Percentiles rank a stretch among this genome's conserved stretches.
Evolutionary conservation across 2,888 invertebrate genomes (phyloP).

Genomic region (Chrysolina americana): DNA sequence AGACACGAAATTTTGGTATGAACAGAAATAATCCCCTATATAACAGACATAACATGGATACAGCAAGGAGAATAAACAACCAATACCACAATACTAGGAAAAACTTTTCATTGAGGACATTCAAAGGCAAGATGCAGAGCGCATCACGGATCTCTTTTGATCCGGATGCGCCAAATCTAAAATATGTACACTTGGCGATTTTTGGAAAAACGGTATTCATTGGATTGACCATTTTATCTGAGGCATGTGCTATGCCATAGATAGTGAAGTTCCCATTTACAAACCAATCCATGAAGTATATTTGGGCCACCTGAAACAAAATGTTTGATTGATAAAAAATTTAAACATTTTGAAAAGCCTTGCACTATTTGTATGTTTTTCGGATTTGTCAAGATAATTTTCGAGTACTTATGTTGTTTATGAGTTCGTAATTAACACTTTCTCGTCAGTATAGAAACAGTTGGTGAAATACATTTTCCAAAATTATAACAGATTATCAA

Average conservation of each 20-base stretch:
- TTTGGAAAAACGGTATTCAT: slow-evolving; percentile 81
- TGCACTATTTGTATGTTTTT: too few species aligned
- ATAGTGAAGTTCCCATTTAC: slow-evolving; percentile 75
- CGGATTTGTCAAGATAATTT: too few species aligned
- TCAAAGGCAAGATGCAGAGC: slow-evolving; percentile 83
- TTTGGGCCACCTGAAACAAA: slow-evolving; percentile 76
- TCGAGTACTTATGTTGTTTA: too few species aligned
- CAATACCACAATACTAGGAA: slow-evolving; percentile 84
- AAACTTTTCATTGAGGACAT: slow-evolving; percentile 86
- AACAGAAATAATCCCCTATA: slow-evolving; percentile 76
- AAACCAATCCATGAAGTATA: slow-evolving; percentile 78
- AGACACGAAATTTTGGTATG: slow-evolving; percentile 74
- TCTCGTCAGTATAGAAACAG: too few species aligned
- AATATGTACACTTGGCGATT: slow-evolving; percentile 77
- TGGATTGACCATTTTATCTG: slow-evolving; percentile 70
- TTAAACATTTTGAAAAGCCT: too few species aligned
- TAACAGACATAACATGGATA: slow-evolving; percentile 76
- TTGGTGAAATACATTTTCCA: too few species aligned
- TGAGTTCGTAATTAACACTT: too few species aligned
- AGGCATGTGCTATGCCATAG: slow-evolving; percentile 73
- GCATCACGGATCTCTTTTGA: slow-evolving; percentile 74
- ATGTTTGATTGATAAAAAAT: background rate
- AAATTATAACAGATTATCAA: too few species aligned
- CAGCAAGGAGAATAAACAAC: slow-evolving; percentile 76
- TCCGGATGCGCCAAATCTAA: slow-evolving; percentile 76